These are phyloP conservation scores for Colinus virginianus DNA, from an alignment of 2,113 vertebrate species.

Conservation along the genomic window DNA sequence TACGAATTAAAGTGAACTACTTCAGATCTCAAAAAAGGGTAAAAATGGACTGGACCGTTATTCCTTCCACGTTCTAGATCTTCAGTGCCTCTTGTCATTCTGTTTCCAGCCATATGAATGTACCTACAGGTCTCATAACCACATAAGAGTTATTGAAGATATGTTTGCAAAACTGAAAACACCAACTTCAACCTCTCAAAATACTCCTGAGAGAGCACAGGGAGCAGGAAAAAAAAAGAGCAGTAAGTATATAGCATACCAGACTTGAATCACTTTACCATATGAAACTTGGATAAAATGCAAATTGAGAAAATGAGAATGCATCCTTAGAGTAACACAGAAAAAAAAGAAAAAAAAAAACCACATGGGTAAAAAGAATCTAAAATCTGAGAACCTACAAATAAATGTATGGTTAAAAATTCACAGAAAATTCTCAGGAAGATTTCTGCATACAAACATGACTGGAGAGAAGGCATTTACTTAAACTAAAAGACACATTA, in stretches of 20 bases:
- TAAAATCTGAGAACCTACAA: background rate
- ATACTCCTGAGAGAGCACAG: background rate
- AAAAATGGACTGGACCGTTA: background rate
- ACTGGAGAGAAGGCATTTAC: background rate
- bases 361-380: background rate
- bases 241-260: background rate
- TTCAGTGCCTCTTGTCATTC: background rate
- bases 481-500: background rate
- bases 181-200: background rate
- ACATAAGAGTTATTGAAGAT: accelerated
- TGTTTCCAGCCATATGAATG: background rate
- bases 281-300: background rate
- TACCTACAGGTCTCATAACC: background rate
- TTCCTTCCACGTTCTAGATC: background rate
- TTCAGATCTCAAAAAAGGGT: background rate
- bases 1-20: background rate
- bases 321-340: background rate
- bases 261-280: background rate
- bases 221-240: background rate
- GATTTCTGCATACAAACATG: background rate
- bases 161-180: background rate
- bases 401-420: background rate
- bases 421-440: background rate
- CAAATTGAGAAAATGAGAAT: background rate
- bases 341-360: too few relatives aligned